Evolutionary conservation across 1,140 invertebrate genomes (phyloP).

Genomic region (Drosophila guanche): DNA sequence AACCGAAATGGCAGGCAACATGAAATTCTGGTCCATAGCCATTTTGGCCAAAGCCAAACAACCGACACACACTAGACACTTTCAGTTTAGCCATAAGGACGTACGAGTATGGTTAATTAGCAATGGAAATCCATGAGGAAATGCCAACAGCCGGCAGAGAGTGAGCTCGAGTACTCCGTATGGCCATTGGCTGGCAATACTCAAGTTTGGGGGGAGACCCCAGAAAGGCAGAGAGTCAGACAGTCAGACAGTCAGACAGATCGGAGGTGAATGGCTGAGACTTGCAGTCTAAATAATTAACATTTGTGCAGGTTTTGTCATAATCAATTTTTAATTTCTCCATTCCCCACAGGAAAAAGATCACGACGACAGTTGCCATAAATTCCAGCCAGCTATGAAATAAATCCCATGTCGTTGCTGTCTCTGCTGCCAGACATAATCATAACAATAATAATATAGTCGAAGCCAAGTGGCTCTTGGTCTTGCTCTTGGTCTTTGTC

Average conservation of each 20-base stretch:
- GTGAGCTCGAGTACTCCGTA: not conserved
- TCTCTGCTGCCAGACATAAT: constrained; percentile 77
- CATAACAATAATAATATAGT: constrained; percentile 80
- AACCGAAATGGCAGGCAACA: constrained; percentile 42
- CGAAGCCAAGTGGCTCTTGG: constrained; percentile 42
- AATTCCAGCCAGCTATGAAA: constrained; percentile 76
- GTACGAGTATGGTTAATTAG: constrained; percentile 38
- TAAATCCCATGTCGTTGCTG: constrained; percentile 74
- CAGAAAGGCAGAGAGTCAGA: not conserved
- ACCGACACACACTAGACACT: constrained; percentile 10
- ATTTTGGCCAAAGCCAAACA: constrained; percentile 30
- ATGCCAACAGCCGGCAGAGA: constrained; percentile 4
- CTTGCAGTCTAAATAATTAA: constrained; percentile 66
- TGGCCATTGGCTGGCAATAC: too few relatives aligned
- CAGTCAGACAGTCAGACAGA: constrained; percentile 3
- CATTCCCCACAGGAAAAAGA: constrained; percentile 48
- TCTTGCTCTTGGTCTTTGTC: not conserved
- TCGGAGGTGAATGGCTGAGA: not conserved
- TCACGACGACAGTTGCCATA: constrained; percentile 68
- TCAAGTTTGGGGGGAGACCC: not conserved
- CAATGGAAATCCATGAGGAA: constrained; percentile 46
- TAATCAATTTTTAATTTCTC: constrained; percentile 82
- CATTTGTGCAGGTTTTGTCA: constrained; percentile 74
- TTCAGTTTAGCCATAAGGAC: constrained; percentile 26
- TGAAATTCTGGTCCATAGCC: constrained; percentile 47